These are phyloP conservation scores for Oceanodroma leucorhoa DNA, from an alignment of 2,797 vertebrate genomes.

Conservation along the genomic window DNA sequence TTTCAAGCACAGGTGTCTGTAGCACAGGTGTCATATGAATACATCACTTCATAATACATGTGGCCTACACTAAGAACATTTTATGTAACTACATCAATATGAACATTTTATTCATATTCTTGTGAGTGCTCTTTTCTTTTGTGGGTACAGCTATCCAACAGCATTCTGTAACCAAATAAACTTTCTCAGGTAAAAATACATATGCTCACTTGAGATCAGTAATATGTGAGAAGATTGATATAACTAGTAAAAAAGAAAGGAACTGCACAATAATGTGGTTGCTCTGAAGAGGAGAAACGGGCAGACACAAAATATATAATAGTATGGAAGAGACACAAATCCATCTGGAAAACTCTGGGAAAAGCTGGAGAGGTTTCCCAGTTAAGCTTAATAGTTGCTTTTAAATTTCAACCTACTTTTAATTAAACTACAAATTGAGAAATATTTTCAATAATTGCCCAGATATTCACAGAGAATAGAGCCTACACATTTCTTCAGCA, in stretches of 20 bases:
- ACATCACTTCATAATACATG: not conserved
- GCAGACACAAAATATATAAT: not conserved
- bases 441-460: not conserved
- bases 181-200: not conserved
- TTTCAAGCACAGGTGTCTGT: not conserved
- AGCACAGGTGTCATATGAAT: not conserved
- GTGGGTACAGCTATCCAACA: not conserved
- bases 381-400: not conserved
- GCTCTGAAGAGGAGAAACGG: not conserved
- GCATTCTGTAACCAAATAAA: not conserved
- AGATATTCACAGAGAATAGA: not conserved
- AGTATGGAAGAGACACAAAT: not conserved
- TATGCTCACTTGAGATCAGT: not conserved
- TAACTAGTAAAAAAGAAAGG: not conserved
- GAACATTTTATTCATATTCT: not conserved
- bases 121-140: not conserved
- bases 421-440: not conserved
- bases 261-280: not conserved
- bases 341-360: not conserved
- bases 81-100: not conserved
- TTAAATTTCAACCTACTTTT: not conserved
- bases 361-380: not conserved
- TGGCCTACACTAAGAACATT: not conserved
- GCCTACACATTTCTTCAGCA: not conserved
- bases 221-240: not conserved